Evolutionary conservation across 2,888 invertebrate genomes (phyloP).

Genomic region (Leucozona laternaria): DNA sequence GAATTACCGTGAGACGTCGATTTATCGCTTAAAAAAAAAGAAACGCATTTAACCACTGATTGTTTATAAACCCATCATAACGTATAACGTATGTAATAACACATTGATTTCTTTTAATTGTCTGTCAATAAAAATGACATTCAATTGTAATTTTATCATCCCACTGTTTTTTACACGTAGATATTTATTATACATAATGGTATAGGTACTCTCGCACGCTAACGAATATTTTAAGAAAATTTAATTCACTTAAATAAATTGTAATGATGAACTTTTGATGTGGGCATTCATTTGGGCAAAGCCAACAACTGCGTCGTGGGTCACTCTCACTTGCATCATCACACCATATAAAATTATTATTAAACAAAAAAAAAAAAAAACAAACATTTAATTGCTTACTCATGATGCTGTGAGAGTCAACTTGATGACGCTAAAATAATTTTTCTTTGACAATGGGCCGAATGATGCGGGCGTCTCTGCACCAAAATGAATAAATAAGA

Average conservation of each 20-base stretch:
- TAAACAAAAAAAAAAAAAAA: background rate
- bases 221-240: slow-evolving; percentile 48
- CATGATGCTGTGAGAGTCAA: slow-evolving; percentile 20
- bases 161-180: slow-evolving; percentile 19
- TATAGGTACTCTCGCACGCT: background rate
- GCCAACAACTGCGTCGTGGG: background rate
- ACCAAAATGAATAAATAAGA: slow-evolving; percentile 7
- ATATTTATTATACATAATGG: background rate
- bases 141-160: slow-evolving; percentile 61
- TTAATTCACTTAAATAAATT: slow-evolving; percentile 37
- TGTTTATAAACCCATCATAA: background rate
- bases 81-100: background rate
- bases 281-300: slow-evolving; percentile 1
- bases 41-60: background rate
- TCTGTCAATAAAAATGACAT: slow-evolving; percentile 56
- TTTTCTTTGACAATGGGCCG: background rate
- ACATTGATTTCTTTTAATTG: slow-evolving; percentile 54
- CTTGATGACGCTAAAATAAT: slow-evolving; percentile 9
- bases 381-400: slow-evolving; percentile 19
- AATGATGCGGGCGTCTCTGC: slow-evolving; percentile 40
- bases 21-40: background rate
- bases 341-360: background rate
- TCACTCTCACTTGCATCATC: slow-evolving; percentile 9
- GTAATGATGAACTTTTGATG: slow-evolving; percentile 16
- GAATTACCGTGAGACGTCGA: slow-evolving; percentile 26